Evolutionary conservation across 2,113 vertebrate genomes (phyloP), one percentile per base, ranked within the genome.

Genomic region (Marmota flaviventris): DNA sequence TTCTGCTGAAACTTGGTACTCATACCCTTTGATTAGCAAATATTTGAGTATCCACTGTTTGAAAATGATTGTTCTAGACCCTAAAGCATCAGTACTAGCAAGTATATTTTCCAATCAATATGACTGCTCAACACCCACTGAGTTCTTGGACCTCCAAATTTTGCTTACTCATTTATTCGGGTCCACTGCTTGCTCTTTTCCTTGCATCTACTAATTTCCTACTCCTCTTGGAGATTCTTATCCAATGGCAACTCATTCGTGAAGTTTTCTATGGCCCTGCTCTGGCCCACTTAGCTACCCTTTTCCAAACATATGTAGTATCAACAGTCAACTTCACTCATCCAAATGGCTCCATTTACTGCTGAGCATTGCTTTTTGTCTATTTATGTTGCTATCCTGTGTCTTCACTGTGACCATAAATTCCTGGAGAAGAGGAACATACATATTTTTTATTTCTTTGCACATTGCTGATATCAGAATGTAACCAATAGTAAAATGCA

Each of bases 401-500:
- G 42, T 42, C 56, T 94, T 61, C 13, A 63, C 20, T 51, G 25
- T 79, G 51, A 89, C 13, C 17, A 25, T 75, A 89, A 83, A 12
- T 86, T 83, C 2, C 24, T 56, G 8, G 53, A 86, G 69, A 94
- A 58, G 37, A 91, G 11, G 4, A 93, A 73, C 2, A 20, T 84
- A 53, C 45, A 45, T 3, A 32, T 22, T 39, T 95, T 91, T 89
- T 17, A 81, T 92, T 93, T 4, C 69, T 91, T 93, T 95, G 45
- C 37, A 61, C 77, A 56, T 81, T 65, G 25, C 4, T 88, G 11
- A 58, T 56, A 34, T 75, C 53, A 94, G 39, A 95, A 63, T 5
- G 84, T 73, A 69, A 58, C 14, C 67, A 53, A 75, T 85, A 85
- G 85, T 95, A 79, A 89, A 78, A 79, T 85, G 39, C 10, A n/a